These are phyloP conservation scores for Girardia tigrina DNA, from an alignment of 2,888 invertebrate genomes.

Conservation along the genomic window DNA sequence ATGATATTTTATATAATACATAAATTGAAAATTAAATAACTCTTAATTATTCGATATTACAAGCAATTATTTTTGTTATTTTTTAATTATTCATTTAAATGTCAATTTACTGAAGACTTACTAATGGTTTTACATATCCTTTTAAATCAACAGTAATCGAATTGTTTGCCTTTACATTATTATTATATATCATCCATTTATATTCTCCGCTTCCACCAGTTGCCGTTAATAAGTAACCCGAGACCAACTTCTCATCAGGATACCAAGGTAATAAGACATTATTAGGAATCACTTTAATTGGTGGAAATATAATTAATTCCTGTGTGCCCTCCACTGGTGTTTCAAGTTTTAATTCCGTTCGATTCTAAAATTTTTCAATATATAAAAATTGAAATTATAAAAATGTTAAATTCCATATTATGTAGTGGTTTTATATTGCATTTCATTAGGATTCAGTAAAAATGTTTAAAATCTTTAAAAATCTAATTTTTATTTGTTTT, in stretches of 20 bases:
- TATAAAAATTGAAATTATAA: too few relatives aligned
- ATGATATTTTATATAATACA: too few relatives aligned
- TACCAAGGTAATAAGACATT: constrained; percentile 59
- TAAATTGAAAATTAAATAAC: too few relatives aligned
- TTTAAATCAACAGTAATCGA: background rate
- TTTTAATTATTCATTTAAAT: too few relatives aligned
- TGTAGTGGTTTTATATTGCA: too few relatives aligned
- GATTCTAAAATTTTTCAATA: constrained; percentile 16
- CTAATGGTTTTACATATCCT: background rate
- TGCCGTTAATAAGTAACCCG: constrained; percentile 54
- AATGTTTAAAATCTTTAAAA: too few relatives aligned
- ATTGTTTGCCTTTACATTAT: background rate
- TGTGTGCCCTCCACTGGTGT: constrained; percentile 31
- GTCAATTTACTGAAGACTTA: too few relatives aligned
- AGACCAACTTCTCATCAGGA: background rate
- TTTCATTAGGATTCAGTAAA: too few relatives aligned
- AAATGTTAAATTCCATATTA: too few relatives aligned
- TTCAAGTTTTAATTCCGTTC: constrained; percentile 25
- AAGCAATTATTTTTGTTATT: too few relatives aligned
- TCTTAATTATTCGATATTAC: too few relatives aligned
- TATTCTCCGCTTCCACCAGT: constrained; percentile 66
- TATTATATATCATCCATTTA: constrained; percentile 55
- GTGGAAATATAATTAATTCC: constrained; percentile 57
- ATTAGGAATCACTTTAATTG: constrained; percentile 57
- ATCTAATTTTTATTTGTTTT: too few relatives aligned